Conservation (phyloP, 2,113 vertebrate genomes). For the Puntigrus tetrazona region DNA sequence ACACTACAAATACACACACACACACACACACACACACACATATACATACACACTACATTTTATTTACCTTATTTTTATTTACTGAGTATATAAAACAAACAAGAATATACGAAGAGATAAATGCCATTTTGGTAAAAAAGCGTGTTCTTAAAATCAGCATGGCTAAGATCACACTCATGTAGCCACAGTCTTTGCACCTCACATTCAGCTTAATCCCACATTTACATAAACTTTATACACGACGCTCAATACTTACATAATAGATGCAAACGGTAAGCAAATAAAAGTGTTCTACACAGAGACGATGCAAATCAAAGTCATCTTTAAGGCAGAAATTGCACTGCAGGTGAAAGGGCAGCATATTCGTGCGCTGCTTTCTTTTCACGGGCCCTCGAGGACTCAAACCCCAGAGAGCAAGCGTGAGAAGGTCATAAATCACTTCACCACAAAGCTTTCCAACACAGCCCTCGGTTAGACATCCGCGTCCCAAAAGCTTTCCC, state of each 20-base stretch:
- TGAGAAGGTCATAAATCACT: constrained; percentile 28
- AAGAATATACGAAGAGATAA: too few species aligned
- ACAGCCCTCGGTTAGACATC: constrained; percentile 4
- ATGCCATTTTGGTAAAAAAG: too few species aligned
- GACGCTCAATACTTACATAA: neutral
- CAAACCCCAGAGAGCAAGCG: constrained; percentile 13
- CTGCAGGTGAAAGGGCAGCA: constrained; percentile 18
- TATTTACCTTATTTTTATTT: too few species aligned
- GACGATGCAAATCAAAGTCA: constrained; percentile 22
- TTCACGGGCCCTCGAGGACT: neutral
- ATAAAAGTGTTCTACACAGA: neutral
- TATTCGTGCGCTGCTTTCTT: neutral
- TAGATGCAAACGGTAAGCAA: constrained; percentile 15
- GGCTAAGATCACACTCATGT: neutral
- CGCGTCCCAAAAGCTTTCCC: neutral
- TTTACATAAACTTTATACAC: neutral
- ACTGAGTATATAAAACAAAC: too few species aligned
- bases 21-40: too few species aligned
- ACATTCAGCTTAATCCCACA: neutral
- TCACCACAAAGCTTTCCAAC: neutral
- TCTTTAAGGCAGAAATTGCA: neutral
- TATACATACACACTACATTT: too few species aligned
- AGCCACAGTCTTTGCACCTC: neutral
- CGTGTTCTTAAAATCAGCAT: too few species aligned
- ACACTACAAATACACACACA: too few species aligned